Base-by-base conservation (phyloP, 2,797 vertebrate genomes). In the Pyrrhura leucotis region DNA sequence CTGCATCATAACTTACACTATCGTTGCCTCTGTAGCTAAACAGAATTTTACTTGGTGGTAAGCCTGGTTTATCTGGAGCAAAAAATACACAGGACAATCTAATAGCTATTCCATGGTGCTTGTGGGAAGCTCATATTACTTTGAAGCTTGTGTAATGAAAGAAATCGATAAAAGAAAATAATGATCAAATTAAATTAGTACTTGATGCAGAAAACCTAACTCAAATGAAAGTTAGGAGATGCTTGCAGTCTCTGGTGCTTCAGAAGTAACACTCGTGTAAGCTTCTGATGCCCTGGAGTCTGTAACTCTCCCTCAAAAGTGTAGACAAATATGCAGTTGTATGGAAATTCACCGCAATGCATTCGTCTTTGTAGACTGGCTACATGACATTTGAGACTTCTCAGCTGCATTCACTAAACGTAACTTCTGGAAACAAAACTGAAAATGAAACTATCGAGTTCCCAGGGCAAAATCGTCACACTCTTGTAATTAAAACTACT, bases 371-470 rank as follows among this genome's bases (percentile, higher is more conserved):
- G n/a, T 42, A 98, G 97, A 96, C 89, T 1, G 22, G 1, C 37
- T 97, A 97, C 82, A 14, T 74, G 53, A 76, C 12, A 4, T 86
- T 95, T 59, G 31, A 87, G 21, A 9, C 63, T 29, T 88, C 78
- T 17, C 4, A 26, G 29, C 8, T 97, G 69, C 6, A 25, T 12
- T 35, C 29, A 29, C 1, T 96, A 35, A 1, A 0, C 1, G 1
- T 98, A 90, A 6, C 0, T 20, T 85, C 39, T 87, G 85, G 13
- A 82, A 39, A 0, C 31, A 0, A 0, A 5, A 31, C 0, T 14
- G 0, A 0, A 23, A 17, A 0, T 2, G 0, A 8, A 26, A 0
- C 0, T 19, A 4, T 77, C 18, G 0, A 0, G 0, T 16, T 62
- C 15, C 1, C 0, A 25, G 14, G 6, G 2, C 2, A 2, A 61